Conservation (phyloP, 1,140 invertebrate species). For the Listronotus bonariensis region DNA sequence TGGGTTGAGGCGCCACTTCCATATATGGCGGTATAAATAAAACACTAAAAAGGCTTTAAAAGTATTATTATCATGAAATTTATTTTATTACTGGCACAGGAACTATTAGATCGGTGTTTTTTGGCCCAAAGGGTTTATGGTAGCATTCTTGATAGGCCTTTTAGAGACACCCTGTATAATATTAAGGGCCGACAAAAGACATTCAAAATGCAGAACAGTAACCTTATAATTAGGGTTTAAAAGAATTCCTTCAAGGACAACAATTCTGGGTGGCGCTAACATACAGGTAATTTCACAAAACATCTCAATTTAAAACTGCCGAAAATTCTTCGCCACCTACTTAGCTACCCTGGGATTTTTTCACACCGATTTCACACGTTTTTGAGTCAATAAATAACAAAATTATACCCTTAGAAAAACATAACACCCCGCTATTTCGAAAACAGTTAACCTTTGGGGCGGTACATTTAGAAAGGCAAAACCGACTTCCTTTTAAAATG, state of each 20-base stretch:
- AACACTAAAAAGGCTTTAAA: too few relatives aligned
- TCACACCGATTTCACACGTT: constrained; percentile 21
- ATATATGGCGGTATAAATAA: too few relatives aligned
- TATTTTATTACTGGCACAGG: too few relatives aligned
- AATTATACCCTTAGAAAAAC: constrained; percentile 7
- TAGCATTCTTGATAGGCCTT: too few relatives aligned
- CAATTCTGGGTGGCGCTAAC: constrained; percentile 19
- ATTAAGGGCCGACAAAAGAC: too few relatives aligned
- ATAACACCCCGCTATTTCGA: constrained; percentile 8
- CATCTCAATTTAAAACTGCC: constrained; percentile 24
- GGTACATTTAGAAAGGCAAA: constrained; percentile 5
- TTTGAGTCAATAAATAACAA: constrained; percentile 23
- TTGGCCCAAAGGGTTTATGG: too few relatives aligned
- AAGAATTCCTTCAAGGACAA: background rate
- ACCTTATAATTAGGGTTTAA: background rate
- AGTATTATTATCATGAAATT: too few relatives aligned
- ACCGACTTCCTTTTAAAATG: constrained; percentile 26
- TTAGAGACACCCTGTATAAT: too few relatives aligned
- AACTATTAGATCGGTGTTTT: too few relatives aligned
- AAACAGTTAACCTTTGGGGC: constrained; percentile 18
- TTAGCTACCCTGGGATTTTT: constrained; percentile 18
- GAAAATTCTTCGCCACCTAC: constrained; percentile 8
- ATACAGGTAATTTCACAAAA: constrained; percentile 16
- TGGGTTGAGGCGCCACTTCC: too few relatives aligned
- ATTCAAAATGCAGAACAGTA: too few relatives aligned